These are phyloP conservation scores for Pharmacophagus antenor DNA, from an alignment of 2,888 invertebrate genomes.

Conservation along the genomic window DNA sequence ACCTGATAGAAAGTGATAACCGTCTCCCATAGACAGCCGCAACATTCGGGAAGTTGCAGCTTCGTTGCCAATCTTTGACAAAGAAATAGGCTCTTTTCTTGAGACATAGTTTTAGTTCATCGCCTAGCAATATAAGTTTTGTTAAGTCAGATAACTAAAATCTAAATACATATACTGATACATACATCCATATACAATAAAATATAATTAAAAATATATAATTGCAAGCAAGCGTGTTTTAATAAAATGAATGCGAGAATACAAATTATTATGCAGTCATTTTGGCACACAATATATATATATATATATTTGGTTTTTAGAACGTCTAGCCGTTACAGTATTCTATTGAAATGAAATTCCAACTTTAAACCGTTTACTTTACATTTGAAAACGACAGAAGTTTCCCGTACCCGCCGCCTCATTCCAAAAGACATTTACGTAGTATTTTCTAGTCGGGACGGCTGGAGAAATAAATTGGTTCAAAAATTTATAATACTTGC, in stretches of 20 bases:
- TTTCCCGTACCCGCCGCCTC: conserved; percentile 20
- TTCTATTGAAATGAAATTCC: conserved; percentile 13
- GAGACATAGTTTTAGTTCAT: too few species aligned
- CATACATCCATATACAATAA: too few species aligned
- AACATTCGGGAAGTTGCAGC: too few species aligned
- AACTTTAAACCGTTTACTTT: conserved; percentile 27
- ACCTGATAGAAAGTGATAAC: too few species aligned
- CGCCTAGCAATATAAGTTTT: too few species aligned
- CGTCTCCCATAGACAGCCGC: too few species aligned
- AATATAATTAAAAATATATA: too few species aligned
- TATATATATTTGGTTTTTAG: conserved; percentile 1
- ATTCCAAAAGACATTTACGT: conserved; percentile 22
- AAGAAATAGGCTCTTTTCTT: too few species aligned
- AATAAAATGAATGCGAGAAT: neutral
- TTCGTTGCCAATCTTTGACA: too few species aligned
- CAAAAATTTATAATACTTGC: conserved; percentile 22
- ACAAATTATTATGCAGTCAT: neutral
- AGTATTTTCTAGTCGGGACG: conserved; percentile 22
- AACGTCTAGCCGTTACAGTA: conserved; percentile 3
- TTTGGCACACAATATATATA: neutral
- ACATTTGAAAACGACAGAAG: conserved; percentile 24
- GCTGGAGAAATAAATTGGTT: conserved; percentile 20
- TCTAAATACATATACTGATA: too few species aligned
- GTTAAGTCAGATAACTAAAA: too few species aligned
- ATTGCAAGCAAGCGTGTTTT: too few species aligned